Evolutionary conservation across 2,113 vertebrate genomes (phyloP).

Genomic region (Nannospalax galili): DNA sequence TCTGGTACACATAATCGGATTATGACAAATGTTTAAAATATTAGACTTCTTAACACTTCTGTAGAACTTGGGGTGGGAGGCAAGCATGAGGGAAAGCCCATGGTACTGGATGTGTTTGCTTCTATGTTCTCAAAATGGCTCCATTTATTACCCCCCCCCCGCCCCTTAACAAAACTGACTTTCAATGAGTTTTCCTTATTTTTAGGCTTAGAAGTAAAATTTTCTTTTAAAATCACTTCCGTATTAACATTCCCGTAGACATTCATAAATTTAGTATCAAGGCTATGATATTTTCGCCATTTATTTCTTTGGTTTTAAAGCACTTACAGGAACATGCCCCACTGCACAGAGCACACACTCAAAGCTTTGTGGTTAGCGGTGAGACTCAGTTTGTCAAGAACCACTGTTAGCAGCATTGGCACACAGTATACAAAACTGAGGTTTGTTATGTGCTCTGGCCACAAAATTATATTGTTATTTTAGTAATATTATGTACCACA

Average conservation of each 20-base stretch:
- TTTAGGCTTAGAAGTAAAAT: background rate
- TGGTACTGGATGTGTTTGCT: background rate
- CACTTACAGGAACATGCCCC: background rate
- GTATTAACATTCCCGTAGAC: background rate
- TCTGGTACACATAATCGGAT: background rate
- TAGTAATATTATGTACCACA: background rate
- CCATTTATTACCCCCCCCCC: background rate
- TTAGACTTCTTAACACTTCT: background rate
- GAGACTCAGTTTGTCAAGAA: background rate
- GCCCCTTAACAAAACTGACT: background rate
- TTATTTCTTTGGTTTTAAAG: background rate
- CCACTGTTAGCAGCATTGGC: background rate
- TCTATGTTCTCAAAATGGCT: background rate
- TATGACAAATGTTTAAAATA: background rate
- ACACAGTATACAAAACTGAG: background rate
- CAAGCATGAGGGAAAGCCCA: background rate
- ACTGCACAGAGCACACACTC: background rate
- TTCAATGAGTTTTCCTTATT: conserved; percentile 29
- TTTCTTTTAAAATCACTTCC: background rate
- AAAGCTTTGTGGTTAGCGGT: background rate
- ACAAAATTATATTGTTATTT: background rate
- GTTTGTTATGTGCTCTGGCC: background rate
- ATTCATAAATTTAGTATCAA: background rate
- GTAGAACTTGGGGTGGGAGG: background rate
- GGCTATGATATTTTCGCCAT: background rate